A percentile compares a stretch with the other conserved stretches of the same genome.
Conservation (phyloP, 2,797 vertebrate species). For the Eremophila alpestris region DNA sequence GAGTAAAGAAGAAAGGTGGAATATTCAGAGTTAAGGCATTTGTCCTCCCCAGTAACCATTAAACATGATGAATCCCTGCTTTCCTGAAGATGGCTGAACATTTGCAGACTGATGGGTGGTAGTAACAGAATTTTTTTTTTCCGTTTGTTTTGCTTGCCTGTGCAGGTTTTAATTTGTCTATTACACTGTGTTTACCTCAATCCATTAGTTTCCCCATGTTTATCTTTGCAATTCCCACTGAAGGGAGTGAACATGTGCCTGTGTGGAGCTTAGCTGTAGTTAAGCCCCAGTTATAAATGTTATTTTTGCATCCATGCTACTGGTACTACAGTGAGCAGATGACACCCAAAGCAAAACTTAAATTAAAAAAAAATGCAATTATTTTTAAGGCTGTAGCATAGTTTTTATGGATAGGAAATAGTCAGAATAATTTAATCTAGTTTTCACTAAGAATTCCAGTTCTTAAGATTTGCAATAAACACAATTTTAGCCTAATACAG, state of each 20-base stretch:
- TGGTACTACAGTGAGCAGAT: neutral
- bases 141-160: neutral
- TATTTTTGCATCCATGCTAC: neutral
- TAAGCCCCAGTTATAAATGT: neutral
- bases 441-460: neutral
- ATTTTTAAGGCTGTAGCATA: neutral
- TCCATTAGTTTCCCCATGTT: neutral
- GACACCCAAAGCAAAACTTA: neutral
- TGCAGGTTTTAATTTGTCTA: neutral
- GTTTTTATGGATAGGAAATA: neutral
- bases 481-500: neutral
- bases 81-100: neutral
- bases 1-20: neutral
- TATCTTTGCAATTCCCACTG: neutral
- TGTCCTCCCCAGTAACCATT: neutral
- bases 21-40: accelerated
- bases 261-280: neutral
- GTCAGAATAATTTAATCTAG: neutral
- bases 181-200: neutral
- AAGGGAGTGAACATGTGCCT: neutral
- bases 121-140: neutral
- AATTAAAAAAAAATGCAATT: neutral
- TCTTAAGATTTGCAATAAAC: neutral
- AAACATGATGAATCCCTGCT: accelerated
- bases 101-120: accelerated